phyloP scores from a whole-genome alignment of 2,797 vertebrate genomes.

The Myotis vivesi region DNA sequence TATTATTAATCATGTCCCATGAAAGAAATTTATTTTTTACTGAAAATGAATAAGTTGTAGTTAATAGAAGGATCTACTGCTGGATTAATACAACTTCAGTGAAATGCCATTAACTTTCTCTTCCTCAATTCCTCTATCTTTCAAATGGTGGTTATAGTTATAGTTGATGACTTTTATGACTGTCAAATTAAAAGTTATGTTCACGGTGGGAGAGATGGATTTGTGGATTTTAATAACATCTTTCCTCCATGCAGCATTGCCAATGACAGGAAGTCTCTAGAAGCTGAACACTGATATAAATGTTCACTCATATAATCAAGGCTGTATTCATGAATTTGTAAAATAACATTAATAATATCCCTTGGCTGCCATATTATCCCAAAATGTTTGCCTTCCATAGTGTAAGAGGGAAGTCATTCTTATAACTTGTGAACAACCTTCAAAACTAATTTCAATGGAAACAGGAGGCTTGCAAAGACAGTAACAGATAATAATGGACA shows the following conservation, averaged over 20 bases:
- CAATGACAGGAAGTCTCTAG: constrained; percentile 28
- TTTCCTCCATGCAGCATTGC: background rate
- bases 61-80: constrained; percentile 41
- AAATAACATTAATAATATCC: constrained; percentile 53
- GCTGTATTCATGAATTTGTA: constrained; percentile 49
- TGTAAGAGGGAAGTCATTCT: constrained; percentile 43
- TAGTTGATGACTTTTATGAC: constrained; percentile 65
- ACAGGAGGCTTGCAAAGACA: background rate
- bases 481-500: constrained; percentile 47
- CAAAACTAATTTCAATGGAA: constrained; percentile 61
- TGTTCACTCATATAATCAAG: constrained; percentile 5
- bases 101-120: constrained; percentile 63
- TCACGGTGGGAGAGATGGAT: constrained; percentile 19
- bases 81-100: constrained; percentile 49
- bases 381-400: constrained; percentile 47
- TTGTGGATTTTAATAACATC: constrained; percentile 69
- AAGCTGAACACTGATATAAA: background rate
- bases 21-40: constrained; percentile 64
- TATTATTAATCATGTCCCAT: constrained; percentile 47
- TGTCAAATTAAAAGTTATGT: constrained; percentile 68
- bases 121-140: constrained; percentile 68
- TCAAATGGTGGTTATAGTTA: constrained; percentile 63
- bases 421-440: constrained; percentile 68
- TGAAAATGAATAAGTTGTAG: constrained; percentile 54
- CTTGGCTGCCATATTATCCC: constrained; percentile 45